These are phyloP conservation scores for Brachymystax lenok DNA, from an alignment of 2,797 vertebrate genomes.

Conservation along the genomic window DNA sequence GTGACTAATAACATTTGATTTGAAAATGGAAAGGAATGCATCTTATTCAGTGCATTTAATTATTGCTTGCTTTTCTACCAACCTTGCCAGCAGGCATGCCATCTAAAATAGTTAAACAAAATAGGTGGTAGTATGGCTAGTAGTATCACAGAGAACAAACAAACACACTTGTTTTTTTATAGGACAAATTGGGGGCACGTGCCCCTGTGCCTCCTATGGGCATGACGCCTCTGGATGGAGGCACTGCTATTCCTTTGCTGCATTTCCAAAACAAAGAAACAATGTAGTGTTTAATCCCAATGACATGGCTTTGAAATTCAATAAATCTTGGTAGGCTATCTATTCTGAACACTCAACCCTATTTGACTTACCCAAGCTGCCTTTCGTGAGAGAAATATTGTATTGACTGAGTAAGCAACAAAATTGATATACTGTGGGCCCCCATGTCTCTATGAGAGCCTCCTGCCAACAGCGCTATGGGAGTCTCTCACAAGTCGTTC, in stretches of 20 bases:
- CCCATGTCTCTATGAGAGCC: constrained; percentile 1
- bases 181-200: too few relatives aligned
- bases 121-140: too few relatives aligned
- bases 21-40: too few relatives aligned
- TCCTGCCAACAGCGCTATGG: constrained; percentile 10
- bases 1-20: too few relatives aligned
- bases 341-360: background rate
- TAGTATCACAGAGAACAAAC: too few relatives aligned
- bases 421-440: constrained; percentile 1
- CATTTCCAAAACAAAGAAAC: background rate
- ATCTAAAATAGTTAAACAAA: too few relatives aligned
- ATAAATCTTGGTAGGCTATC: constrained; percentile 1
- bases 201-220: too few relatives aligned
- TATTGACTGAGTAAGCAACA: constrained; percentile 14
- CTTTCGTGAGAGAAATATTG: constrained; percentile 9
- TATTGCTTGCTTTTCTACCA: too few relatives aligned
- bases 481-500: constrained; percentile 35
- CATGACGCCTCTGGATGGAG: too few relatives aligned
- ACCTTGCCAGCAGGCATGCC: too few relatives aligned
- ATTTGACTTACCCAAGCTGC: background rate
- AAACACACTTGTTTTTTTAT: too few relatives aligned
- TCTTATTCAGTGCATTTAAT: too few relatives aligned
- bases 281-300: constrained; percentile 5
- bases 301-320: background rate
- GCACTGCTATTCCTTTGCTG: background rate